Conservation (phyloP, 2,888 invertebrate genomes). For the Ephialtes manifestator region DNA sequence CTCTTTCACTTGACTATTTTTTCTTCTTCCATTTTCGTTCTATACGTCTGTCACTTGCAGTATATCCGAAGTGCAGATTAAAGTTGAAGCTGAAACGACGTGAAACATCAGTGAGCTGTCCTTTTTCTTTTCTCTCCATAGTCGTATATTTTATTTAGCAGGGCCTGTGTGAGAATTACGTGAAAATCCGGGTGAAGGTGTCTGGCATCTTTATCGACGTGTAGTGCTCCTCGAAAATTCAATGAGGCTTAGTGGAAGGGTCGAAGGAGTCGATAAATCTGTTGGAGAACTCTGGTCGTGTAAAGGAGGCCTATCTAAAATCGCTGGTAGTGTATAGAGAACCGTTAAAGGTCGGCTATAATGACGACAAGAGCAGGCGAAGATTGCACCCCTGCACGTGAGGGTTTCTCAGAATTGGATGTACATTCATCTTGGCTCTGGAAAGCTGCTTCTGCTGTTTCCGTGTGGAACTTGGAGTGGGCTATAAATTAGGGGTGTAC, state of each 20-base stretch:
- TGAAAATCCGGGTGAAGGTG: constrained; percentile 1
- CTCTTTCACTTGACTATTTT: not conserved
- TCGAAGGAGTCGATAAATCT: constrained; percentile 54
- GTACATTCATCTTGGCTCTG: constrained; percentile 78
- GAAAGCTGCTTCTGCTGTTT: constrained; percentile 47
- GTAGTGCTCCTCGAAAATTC: constrained; percentile 38
- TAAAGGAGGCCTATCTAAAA: constrained; percentile 54
- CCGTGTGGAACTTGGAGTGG: constrained; percentile 30
- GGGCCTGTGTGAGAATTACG: not conserved
- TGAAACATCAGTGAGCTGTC: constrained; percentile 3
- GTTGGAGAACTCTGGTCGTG: constrained; percentile 46
- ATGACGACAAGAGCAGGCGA: constrained; percentile 41
- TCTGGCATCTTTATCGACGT: constrained; percentile 48
- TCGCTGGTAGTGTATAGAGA: constrained; percentile 62
- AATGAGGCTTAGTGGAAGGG: constrained; percentile 20
- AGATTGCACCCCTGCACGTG: constrained; percentile 39
- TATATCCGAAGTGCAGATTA: constrained; percentile 30
- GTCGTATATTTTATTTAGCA: constrained; percentile 1
- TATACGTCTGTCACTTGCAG: constrained; percentile 30
- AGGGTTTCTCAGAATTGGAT: constrained; percentile 67
- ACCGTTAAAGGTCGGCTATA: constrained; percentile 64
- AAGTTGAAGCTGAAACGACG: constrained; percentile 30
- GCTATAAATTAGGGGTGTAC: not conserved
- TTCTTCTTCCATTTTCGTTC: constrained; percentile 43
- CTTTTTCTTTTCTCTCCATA: constrained; percentile 27